phyloP scores from a whole-genome alignment of 2,113 vertebrate genomes.

The Condylura cristata region DNA sequence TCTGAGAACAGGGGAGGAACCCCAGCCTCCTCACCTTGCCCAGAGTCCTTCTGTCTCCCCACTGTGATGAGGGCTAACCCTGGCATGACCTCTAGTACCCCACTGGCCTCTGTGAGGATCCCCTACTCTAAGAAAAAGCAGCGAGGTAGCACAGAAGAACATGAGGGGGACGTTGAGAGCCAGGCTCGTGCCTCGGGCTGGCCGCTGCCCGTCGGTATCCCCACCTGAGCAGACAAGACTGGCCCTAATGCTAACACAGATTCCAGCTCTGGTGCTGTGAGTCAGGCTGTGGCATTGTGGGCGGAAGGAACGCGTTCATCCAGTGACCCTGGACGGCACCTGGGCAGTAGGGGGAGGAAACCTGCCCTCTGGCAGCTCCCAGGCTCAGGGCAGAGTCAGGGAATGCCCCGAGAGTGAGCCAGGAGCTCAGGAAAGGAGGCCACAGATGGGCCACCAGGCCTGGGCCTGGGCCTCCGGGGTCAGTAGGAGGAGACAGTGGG shows the following conservation, averaged over 20 bases:
- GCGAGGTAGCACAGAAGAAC: neutral
- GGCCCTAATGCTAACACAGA: neutral
- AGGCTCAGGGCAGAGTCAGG: neutral
- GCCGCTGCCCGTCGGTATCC: neutral
- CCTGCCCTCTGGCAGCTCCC: constrained; percentile 18
- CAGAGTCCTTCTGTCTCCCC: neutral
- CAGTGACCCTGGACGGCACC: neutral
- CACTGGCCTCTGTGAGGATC: neutral
- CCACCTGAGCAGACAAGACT: neutral
- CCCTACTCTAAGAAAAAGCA: neutral
- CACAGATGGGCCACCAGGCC: neutral
- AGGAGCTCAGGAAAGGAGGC: neutral
- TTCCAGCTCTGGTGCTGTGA: neutral
- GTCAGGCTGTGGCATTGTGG: neutral
- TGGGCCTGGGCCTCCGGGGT: neutral
- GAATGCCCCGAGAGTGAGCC: neutral
- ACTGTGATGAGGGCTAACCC: neutral
- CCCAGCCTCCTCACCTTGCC: rapidly evolving
- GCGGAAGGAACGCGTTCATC: constrained; percentile 51
- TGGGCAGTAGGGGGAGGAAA: neutral
- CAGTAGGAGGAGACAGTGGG: neutral
- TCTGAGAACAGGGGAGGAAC: neutral
- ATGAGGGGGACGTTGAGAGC: neutral
- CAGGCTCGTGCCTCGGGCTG: neutral
- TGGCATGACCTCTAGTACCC: no score